Evolutionary conservation across 2,113 vertebrate species (phyloP).

Genomic region (Chloropsis cyanopogon): DNA sequence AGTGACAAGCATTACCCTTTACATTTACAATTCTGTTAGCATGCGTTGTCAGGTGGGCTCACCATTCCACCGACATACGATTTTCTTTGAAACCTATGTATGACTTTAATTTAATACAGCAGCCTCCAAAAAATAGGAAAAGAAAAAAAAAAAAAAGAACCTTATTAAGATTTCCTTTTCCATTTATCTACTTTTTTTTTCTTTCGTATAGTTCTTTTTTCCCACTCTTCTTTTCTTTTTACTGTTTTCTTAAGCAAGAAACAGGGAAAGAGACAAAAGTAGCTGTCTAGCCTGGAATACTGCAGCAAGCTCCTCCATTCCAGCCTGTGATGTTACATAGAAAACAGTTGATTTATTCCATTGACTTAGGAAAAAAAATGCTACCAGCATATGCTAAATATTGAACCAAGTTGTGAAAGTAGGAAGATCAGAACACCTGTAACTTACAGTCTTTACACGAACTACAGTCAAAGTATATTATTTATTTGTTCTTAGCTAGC

Average conservation of each 20-base stretch:
- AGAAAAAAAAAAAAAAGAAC: slow-evolving; percentile 71
- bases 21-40: slow-evolving; percentile 94
- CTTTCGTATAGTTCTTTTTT: slow-evolving; percentile 51
- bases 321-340: slow-evolving; percentile 40
- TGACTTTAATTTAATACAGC: slow-evolving; percentile 97
- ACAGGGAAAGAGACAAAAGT: slow-evolving; percentile 1
- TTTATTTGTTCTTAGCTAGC: neutral
- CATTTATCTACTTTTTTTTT: slow-evolving; percentile 61
- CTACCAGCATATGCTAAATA: slow-evolving; percentile 40
- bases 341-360: slow-evolving; percentile 62
- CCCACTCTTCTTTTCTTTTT: neutral
- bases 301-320: slow-evolving; percentile 9
- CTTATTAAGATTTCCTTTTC: slow-evolving; percentile 77
- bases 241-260: slow-evolving; percentile 32
- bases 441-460: neutral
- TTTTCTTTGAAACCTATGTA: slow-evolving; percentile 84
- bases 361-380: slow-evolving; percentile 50
- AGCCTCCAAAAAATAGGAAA: slow-evolving; percentile 79
- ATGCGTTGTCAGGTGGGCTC: slow-evolving; percentile 86
- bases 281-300: slow-evolving; percentile 35
- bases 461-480: neutral
- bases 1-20: slow-evolving; percentile 95
- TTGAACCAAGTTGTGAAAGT: slow-evolving; percentile 15
- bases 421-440: slow-evolving; percentile 16
- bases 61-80: slow-evolving; percentile 79